Conservation (phyloP, 2,113 vertebrate species). For the Daubentonia madagascariensis region DNA sequence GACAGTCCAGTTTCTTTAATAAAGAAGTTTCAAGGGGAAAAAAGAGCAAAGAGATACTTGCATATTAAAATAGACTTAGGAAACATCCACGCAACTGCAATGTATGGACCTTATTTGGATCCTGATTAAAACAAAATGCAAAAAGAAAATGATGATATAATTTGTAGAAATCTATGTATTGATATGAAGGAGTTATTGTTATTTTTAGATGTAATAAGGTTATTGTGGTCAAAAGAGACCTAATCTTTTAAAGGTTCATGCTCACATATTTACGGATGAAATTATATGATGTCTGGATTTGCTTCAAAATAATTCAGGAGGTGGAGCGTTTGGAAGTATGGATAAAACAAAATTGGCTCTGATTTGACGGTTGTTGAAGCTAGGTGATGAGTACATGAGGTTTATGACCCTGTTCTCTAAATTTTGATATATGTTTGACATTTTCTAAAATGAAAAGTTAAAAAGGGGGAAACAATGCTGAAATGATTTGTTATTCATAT, state of each 20-base stretch:
- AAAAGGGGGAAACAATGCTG: not conserved
- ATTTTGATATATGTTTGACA: not conserved
- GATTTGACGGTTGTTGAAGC: not conserved
- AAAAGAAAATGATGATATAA: not conserved
- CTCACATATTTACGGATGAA: conserved; percentile 11
- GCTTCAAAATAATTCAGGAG: not conserved
- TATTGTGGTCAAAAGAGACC: not conserved
- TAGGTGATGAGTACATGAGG: not conserved
- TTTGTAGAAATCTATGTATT: not conserved
- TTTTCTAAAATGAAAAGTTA: conserved; percentile 30
- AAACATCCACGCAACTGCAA: not conserved
- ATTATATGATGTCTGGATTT: not conserved
- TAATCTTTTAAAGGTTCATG: not conserved
- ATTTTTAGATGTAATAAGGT: not conserved
- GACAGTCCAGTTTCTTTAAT: not conserved
- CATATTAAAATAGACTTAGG: not conserved
- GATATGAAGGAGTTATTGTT: not conserved
- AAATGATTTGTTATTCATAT: not conserved
- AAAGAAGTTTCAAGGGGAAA: not conserved
- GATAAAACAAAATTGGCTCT: not conserved
- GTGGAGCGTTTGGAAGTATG: not conserved
- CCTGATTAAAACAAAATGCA: not conserved
- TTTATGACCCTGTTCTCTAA: not conserved
- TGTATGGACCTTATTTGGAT: not conserved
- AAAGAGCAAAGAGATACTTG: not conserved